These are phyloP conservation scores for Gibbula magus DNA, from an alignment of 2,888 invertebrate species.

Conservation along the genomic window DNA sequence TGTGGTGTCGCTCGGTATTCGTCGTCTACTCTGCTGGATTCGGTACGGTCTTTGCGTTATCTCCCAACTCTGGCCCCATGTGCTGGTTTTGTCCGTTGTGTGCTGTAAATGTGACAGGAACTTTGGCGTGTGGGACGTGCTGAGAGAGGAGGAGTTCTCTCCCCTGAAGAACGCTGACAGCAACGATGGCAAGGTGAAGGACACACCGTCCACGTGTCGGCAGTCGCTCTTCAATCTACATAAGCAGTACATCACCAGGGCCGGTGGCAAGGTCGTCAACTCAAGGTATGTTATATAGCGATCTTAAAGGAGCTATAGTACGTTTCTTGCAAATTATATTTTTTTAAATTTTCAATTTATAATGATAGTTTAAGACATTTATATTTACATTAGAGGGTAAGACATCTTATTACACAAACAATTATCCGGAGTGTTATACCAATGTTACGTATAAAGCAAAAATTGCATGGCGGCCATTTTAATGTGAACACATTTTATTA, in stretches of 20 bases:
- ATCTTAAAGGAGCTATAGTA: too few species aligned
- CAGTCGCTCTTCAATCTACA: slow-evolving; percentile 80
- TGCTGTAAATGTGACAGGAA: slow-evolving; percentile 68
- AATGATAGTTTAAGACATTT: too few species aligned
- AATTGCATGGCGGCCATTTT: too few species aligned
- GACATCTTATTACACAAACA: too few species aligned
- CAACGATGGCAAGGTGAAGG: slow-evolving; percentile 88
- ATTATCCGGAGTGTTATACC: too few species aligned
- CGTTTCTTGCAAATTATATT: too few species aligned
- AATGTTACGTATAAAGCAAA: too few species aligned
- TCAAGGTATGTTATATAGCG: too few species aligned
- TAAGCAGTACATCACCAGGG: slow-evolving; percentile 83
- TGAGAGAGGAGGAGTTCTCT: slow-evolving; percentile 94
- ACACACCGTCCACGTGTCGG: slow-evolving; percentile 91
- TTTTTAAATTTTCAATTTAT: too few species aligned
- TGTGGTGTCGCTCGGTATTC: neutral
- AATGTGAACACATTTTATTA: too few species aligned
- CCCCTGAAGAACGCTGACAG: slow-evolving; percentile 90
- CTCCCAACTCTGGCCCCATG: slow-evolving; percentile 4
- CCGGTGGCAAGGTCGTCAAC: slow-evolving; percentile 84
- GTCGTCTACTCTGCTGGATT: neutral
- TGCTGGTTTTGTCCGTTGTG: slow-evolving; percentile 38
- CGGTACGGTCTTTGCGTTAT: slow-evolving; percentile 12
- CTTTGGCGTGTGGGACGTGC: slow-evolving; percentile 91
- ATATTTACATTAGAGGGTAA: too few species aligned